phyloP scores from a whole-genome alignment of 2,113 vertebrate genomes.

The Ammospiza nelsoni region DNA sequence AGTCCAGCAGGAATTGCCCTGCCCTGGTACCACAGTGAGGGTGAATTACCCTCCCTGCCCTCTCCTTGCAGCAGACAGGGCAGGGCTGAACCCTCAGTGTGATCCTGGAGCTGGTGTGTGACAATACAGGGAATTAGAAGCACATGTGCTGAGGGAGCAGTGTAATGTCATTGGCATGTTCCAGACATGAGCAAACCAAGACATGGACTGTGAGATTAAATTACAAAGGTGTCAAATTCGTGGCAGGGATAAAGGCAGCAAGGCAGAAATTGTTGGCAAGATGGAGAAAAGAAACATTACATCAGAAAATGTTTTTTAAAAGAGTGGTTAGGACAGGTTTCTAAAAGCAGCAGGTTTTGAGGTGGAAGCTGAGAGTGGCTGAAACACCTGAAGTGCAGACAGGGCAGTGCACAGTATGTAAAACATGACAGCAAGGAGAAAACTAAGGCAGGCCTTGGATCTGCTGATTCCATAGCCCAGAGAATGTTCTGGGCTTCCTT shows the following conservation, averaged over 20 bases:
- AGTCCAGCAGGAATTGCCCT: neutral
- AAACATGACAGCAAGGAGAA: neutral
- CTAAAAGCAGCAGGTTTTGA: neutral
- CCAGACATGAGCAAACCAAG: neutral
- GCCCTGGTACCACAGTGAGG: neutral
- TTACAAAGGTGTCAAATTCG: neutral
- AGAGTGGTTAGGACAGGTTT: neutral
- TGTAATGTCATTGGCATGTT: neutral
- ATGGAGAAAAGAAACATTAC: neutral
- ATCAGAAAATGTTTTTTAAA: neutral
- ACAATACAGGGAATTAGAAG: constrained; percentile 30
- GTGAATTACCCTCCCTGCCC: neutral
- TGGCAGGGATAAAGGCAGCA: neutral
- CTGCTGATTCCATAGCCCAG: neutral
- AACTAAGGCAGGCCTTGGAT: neutral
- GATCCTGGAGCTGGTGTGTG: neutral
- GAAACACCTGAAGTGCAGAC: neutral
- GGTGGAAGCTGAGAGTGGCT: neutral
- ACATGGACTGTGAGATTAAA: constrained; percentile 22
- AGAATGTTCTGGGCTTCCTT: neutral
- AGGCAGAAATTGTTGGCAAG: neutral
- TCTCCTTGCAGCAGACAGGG: neutral
- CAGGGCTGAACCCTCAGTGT: neutral
- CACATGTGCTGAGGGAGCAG: constrained; percentile 24
- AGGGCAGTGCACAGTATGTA: neutral